Evolutionary conservation across 2,888 invertebrate genomes (phyloP), one percentile per base, ranked within the genome.

Genomic region (Acrobasis suavella): DNA sequence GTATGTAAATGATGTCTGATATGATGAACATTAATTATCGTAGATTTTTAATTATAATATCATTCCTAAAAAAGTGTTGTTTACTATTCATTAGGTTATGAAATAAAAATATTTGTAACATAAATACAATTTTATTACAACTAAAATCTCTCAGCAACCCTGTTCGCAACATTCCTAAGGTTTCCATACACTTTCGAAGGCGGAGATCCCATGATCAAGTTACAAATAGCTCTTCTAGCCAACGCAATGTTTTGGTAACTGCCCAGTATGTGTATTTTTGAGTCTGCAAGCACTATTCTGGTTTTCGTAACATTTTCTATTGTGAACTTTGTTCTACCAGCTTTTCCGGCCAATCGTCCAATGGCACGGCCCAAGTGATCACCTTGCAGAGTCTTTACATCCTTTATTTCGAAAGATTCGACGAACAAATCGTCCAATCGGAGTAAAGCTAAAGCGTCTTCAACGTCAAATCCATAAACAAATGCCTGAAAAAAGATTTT

Each of bases 231-330:
- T 81, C 98, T 94, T 79, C 98, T 95, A 0, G 99, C 99, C 64
- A 98, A 87, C 70, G 97, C 97, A 69, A 99, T 98, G 82, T 99
- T 99, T 88, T 99, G 98, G 83, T 96, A 99, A 74, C 99, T 98
- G 55, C 99, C 99, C 67, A 99, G 93, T 71, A 99, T 96, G 82
- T 99, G 99, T 69, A 99, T 96, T 93, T 98, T 98, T 22, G 96
- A 96, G 81, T 99, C 99, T 17, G 99, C 99, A 67, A 99, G 91
- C 32, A 99, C 98, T 80, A 99, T 98, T 82, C 99, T 95, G 0
- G 99, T 99, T 92, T 98, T 99, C 0, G 99, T 99, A 0, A 97
- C 98, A 87, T 99, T 99, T 92, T 99, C 99, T 76, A 99, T 99
- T 0, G 99, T 98, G 81, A 97, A 98, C 85, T 99, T 99, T 1